These are phyloP conservation scores for Gambusia yucatana DNA, from an alignment of 2,797 vertebrate genomes.

Conservation along the genomic window DNA sequence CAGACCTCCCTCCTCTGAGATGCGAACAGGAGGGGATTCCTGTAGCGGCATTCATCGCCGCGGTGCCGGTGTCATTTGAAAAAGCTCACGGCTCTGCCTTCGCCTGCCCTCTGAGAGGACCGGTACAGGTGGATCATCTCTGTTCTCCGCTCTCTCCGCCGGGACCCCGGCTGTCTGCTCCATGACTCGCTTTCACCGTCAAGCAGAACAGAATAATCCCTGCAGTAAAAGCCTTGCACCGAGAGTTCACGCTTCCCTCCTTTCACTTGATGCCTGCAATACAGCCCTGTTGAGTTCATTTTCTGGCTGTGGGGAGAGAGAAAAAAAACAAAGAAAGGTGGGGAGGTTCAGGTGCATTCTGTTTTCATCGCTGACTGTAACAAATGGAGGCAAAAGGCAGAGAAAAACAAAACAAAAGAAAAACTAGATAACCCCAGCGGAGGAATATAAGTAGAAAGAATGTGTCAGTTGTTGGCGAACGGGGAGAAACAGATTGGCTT, in stretches of 20 bases:
- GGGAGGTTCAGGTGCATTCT: constrained; percentile 44
- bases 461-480: constrained; percentile 53
- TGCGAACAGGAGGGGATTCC: constrained; percentile 56
- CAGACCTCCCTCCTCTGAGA: constrained; percentile 29
- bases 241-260: constrained; percentile 50
- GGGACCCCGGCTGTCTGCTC: constrained; percentile 54
- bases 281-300: constrained; percentile 53
- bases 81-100: constrained; percentile 59
- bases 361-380: constrained; percentile 55
- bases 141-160: constrained; percentile 53
- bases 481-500: constrained; percentile 64
- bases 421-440: constrained; percentile 18
- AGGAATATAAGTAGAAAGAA: constrained; percentile 43
- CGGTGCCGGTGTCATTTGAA: constrained; percentile 65
- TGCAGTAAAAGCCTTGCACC: constrained; percentile 47
- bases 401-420: constrained; percentile 34
- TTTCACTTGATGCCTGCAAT: constrained; percentile 43
- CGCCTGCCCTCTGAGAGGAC: constrained; percentile 60
- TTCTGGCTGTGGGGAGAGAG: constrained; percentile 31
- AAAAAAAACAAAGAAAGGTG: constrained; percentile 16
- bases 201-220: constrained; percentile 62
- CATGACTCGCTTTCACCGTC: constrained; percentile 61
- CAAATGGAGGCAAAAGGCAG: constrained; percentile 43
- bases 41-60: constrained; percentile 60
- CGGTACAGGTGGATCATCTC: constrained; percentile 68